phyloP scores from a whole-genome alignment of 2,888 invertebrate species.

The Agrenia bidenticulata region DNA sequence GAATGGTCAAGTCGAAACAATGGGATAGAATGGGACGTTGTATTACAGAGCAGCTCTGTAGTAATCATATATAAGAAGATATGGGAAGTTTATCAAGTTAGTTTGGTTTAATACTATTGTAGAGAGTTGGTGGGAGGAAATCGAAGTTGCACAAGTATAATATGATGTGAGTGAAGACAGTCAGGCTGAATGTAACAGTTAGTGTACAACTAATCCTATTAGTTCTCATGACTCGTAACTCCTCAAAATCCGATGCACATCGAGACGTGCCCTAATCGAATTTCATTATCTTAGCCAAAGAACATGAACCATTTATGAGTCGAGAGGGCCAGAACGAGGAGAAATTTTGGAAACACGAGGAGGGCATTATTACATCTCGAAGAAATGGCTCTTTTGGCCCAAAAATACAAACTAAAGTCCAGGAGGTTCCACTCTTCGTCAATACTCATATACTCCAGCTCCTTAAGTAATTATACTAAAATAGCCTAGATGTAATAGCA shows the following conservation, averaged over 20 bases:
- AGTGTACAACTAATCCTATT: conserved; percentile 53
- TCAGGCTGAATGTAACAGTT: conserved; percentile 41
- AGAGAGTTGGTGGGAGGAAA: conserved; percentile 22
- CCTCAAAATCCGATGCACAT: conserved; percentile 52
- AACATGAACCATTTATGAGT: conserved; percentile 51
- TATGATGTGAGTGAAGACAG: conserved; percentile 16
- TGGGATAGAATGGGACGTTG: too few relatives aligned
- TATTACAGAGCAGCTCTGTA: too few relatives aligned
- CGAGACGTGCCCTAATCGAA: conserved; percentile 52
- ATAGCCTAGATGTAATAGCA: conserved; percentile 51
- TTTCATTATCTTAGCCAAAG: conserved; percentile 52
- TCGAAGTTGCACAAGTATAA: conserved; percentile 17
- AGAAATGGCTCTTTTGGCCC: neutral
- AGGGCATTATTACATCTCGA: conserved; percentile 8
- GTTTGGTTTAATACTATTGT: conserved; percentile 24
- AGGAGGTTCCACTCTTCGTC: neutral
- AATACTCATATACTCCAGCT: conserved; percentile 3
- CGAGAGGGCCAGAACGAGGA: neutral
- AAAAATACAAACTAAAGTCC: neutral
- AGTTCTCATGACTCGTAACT: conserved; percentile 52
- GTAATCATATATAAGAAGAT: too few relatives aligned
- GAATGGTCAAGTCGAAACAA: conserved; percentile 6
- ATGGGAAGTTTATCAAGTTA: conserved; percentile 15
- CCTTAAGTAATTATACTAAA: conserved; percentile 53
- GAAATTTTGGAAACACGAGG: conserved; percentile 24